Evolutionary conservation across 2,797 vertebrate genomes (phyloP).

Genomic region (Corythornis leucogaster): DNA sequence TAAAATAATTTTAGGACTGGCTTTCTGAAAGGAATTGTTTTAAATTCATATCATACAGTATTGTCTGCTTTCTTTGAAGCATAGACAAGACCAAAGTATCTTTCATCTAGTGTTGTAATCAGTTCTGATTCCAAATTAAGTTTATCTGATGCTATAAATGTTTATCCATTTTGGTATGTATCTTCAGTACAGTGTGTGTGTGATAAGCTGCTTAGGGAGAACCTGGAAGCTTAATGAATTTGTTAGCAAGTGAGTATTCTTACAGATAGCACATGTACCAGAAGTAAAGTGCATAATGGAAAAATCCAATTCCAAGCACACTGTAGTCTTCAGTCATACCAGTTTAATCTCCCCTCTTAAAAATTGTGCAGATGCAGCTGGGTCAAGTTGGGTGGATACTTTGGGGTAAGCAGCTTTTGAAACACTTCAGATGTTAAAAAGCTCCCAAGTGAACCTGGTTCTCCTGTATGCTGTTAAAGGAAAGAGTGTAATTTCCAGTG

Average conservation of each 20-base stretch:
- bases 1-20: background rate
- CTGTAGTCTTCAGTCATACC: background rate
- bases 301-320: background rate
- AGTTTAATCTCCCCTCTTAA: background rate
- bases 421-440: background rate
- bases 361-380: background rate
- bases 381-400: background rate
- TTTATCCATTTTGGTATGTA: background rate
- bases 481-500: background rate
- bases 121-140: background rate
- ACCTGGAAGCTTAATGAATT: background rate
- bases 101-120: background rate
- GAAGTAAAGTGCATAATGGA: background rate
- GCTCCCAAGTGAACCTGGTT: background rate
- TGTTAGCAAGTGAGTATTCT: background rate
- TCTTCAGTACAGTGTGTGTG: background rate
- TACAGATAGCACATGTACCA: accelerated
- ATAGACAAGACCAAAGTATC: background rate
- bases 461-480: background rate
- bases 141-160: background rate
- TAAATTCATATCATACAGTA: background rate
- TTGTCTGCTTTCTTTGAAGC: background rate
- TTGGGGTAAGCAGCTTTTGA: background rate
- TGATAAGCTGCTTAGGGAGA: background rate
- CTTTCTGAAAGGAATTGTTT: conserved; percentile 12